A percentile compares a stretch with the other conserved stretches of the same genome.
Evolutionary conservation across 1,140 invertebrate genomes (phyloP).

Genomic region (Marisa cornuarietis): DNA sequence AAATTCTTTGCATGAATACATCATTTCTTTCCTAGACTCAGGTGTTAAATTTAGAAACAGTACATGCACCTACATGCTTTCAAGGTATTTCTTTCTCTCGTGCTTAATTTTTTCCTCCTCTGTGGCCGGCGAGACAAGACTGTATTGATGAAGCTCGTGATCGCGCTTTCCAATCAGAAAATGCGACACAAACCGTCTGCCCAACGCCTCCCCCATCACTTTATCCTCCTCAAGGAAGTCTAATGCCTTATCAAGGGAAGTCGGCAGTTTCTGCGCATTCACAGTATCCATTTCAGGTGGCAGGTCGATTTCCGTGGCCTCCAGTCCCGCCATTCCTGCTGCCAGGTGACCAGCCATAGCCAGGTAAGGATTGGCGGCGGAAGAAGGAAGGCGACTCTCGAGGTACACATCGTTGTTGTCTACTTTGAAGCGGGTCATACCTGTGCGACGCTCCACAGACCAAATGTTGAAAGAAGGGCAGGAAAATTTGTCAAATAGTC

Average conservation of each 20-base stretch:
- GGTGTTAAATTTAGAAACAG: no score
- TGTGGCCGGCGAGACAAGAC: neutral
- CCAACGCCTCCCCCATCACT: neutral
- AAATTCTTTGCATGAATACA: no score
- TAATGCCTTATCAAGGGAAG: neutral
- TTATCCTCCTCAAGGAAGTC: slow-evolving; percentile 11
- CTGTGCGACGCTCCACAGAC: slow-evolving; percentile 29
- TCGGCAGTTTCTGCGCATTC: slow-evolving; percentile 6
- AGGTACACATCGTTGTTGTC: slow-evolving; percentile 21
- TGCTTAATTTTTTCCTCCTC: slow-evolving; percentile 2
- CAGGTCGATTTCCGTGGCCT: neutral
- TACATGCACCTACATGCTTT: no score
- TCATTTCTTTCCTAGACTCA: no score
- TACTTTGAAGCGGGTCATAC: slow-evolving; percentile 13
- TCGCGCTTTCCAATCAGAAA: neutral
- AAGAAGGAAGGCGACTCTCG: slow-evolving; percentile 23
- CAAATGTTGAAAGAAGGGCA: slow-evolving; percentile 29
- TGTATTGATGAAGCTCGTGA: neutral
- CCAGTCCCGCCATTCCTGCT: slow-evolving; percentile 38
- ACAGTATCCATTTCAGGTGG: slow-evolving; percentile 18
- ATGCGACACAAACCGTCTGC: neutral
- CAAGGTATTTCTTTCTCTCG: slow-evolving; percentile 10
- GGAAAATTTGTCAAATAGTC: slow-evolving; percentile 20
- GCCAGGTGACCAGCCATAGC: slow-evolving; percentile 22
- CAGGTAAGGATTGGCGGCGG: slow-evolving; percentile 20